phyloP scores from a whole-genome alignment of 2,888 invertebrate species.

The Elmis aenea region DNA sequence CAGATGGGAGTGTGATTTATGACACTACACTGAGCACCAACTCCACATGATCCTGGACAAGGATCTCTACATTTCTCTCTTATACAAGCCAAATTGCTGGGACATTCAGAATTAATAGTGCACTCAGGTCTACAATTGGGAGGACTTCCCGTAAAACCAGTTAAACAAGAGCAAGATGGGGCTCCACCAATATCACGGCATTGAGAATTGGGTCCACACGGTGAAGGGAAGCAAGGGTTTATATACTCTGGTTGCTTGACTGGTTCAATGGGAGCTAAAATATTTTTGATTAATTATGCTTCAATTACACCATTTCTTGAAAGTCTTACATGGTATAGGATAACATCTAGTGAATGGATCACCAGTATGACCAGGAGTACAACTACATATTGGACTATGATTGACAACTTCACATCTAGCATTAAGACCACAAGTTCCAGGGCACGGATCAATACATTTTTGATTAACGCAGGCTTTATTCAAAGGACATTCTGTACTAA shows the following conservation, averaged over 20 bases:
- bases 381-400: slow-evolving; percentile 61
- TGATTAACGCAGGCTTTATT: slow-evolving; percentile 67
- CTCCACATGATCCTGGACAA: slow-evolving; percentile 72
- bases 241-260: slow-evolving; percentile 35
- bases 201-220: slow-evolving; percentile 73
- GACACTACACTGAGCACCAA: slow-evolving; percentile 66
- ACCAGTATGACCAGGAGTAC: slow-evolving; percentile 59
- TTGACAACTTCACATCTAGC: slow-evolving; percentile 72
- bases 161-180: slow-evolving; percentile 68
- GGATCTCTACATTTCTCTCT: slow-evolving; percentile 71
- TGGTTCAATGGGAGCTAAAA: slow-evolving; percentile 39
- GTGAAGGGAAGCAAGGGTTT: slow-evolving; percentile 71
- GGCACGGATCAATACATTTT: slow-evolving; percentile 71
- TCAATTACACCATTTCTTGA: slow-evolving; percentile 24
- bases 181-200: slow-evolving; percentile 62
- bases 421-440: slow-evolving; percentile 64
- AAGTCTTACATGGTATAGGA: slow-evolving; percentile 16
- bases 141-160: slow-evolving; percentile 67
- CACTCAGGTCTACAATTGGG: slow-evolving; percentile 78
- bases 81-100: slow-evolving; percentile 66
- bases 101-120: slow-evolving; percentile 67
- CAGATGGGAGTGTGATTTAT: slow-evolving; percentile 73
- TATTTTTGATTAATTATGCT: slow-evolving; percentile 22
- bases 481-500: slow-evolving; percentile 65
- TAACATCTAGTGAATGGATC: slow-evolving; percentile 65